Evolutionary conservation across 2,113 vertebrate species (phyloP), one percentile per base, ranked within the genome.

Genomic region (Marmota flaviventris): DNA sequence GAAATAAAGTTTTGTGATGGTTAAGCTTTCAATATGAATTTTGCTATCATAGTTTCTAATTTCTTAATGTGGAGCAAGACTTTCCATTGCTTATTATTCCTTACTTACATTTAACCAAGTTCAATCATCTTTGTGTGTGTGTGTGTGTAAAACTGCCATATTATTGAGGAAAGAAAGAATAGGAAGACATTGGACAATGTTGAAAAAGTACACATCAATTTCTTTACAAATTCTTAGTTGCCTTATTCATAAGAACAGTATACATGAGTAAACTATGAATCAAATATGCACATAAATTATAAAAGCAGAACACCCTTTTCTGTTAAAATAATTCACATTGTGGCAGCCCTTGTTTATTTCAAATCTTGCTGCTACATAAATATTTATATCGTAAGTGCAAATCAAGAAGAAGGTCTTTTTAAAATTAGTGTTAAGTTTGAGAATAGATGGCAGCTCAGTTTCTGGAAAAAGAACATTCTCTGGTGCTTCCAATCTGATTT

Each of bases 381-480:
- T 91, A 45, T 96, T 97, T 90, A 78, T 72, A 61, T 85, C 13
- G n/a, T 82, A 91, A 92, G 29, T 79, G 8, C 51, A 96, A 94
- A 93, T 95, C 29, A 93, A 96, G 78, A 63, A 20, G n/a, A 92
- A 85, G 53, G 24, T 14, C 67, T 53, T 96, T 96, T 97, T 97
- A 79, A 89, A 85, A 94, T 94, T 76, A 85, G 82, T 37, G n/a
- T 92, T 95, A 95, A 85, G 78, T 85, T 18, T 91, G 69, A 93
- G 63, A 78, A 53, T 83, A 91, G 42, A 51, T 16, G 34, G 83
- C 73, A 94, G 56, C 34, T 81, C 69, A 72, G 22, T 87, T 61
- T 61, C 51, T 93, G 51, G 61, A 65, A 92, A 97, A 97, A 90
- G 73, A 93, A 61, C 76, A 76, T 69, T 85, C 8, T 67, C 85